phyloP scores from a whole-genome alignment of 2,797 vertebrate genomes.

The Coregonus suidteri region DNA sequence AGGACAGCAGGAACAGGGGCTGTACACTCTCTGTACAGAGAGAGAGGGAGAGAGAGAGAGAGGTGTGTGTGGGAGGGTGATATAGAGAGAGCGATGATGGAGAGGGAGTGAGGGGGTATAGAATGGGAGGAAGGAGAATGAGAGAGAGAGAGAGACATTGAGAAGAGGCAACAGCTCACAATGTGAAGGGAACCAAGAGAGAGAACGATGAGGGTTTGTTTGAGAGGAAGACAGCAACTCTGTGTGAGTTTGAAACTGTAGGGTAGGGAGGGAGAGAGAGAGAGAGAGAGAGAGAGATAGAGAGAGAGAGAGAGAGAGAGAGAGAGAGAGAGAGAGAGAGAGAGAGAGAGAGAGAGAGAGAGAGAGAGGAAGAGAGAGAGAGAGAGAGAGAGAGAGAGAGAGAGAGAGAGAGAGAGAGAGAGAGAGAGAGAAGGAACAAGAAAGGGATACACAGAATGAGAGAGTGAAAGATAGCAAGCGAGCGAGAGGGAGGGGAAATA shows the following conservation, averaged over 20 bases:
- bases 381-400: not conserved
- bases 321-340: constrained; percentile 10
- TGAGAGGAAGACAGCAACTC: not conserved
- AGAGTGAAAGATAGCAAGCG: constrained; percentile 12
- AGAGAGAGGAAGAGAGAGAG: constrained; percentile 17
- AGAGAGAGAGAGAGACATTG: constrained; percentile 11
- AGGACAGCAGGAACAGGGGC: constrained; percentile 38
- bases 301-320: constrained; percentile 25
- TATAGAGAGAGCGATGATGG: not conserved
- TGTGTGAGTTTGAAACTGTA: not conserved
- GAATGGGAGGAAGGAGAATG: constrained; percentile 5
- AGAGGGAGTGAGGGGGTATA: not conserved
- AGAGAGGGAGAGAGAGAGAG: constrained; percentile 16
- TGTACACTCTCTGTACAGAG: constrained; percentile 18
- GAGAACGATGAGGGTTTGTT: not conserved
- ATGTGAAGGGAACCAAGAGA: not conserved
- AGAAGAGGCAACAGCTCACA: constrained; percentile 1
- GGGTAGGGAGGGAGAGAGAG: not conserved
- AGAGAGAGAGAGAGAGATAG: not conserved
- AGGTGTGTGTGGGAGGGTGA: not conserved
- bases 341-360: not conserved
- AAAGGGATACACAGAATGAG: constrained; percentile 17
- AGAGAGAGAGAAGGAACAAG: constrained; percentile 28
- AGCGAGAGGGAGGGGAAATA: not conserved
- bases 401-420: too few relatives aligned